phyloP scores from a whole-genome alignment of 2,113 vertebrate species.

The Blennius ocellaris region DNA sequence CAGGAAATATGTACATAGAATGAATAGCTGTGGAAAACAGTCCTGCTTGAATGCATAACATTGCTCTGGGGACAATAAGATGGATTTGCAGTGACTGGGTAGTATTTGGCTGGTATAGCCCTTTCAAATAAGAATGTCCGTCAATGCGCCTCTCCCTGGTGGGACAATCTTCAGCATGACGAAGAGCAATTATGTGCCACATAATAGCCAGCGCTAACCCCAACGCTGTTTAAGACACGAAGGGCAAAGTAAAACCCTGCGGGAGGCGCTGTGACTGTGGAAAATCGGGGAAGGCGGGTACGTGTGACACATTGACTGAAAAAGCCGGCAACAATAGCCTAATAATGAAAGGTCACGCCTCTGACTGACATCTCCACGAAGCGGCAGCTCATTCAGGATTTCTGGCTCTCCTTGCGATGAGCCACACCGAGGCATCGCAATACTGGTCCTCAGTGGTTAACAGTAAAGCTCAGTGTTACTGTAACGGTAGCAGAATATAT shows the following conservation, averaged over 20 bases:
- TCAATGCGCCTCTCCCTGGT: constrained; percentile 55
- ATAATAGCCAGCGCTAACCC: constrained; percentile 78
- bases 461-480: constrained; percentile 25
- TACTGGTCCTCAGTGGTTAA: constrained; percentile 15
- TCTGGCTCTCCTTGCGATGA: constrained; percentile 36
- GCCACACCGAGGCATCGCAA: constrained; percentile 43
- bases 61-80: constrained; percentile 69
- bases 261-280: constrained; percentile 68
- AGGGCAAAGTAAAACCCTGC: constrained; percentile 66
- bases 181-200: constrained; percentile 78
- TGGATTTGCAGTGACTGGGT: constrained; percentile 70
- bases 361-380: constrained; percentile 52
- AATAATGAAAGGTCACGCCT: constrained; percentile 75
- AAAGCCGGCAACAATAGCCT: constrained; percentile 69
- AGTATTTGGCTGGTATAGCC: constrained; percentile 65
- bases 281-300: constrained; percentile 65
- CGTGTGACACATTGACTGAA: constrained; percentile 72
- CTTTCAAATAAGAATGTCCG: constrained; percentile 64
- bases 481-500: constrained; percentile 27
- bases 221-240: constrained; percentile 72
- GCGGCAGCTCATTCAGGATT: constrained; percentile 60
- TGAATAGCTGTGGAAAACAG: constrained; percentile 48
- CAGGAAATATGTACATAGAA: constrained; percentile 45
- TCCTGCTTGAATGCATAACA: constrained; percentile 59
- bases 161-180: constrained; percentile 79